A percentile compares a stretch with the other conserved stretches of the same genome.
Evolutionary conservation across 1,140 invertebrate genomes (phyloP).

Genomic region (Hyposmocoma kahamanoa): DNA sequence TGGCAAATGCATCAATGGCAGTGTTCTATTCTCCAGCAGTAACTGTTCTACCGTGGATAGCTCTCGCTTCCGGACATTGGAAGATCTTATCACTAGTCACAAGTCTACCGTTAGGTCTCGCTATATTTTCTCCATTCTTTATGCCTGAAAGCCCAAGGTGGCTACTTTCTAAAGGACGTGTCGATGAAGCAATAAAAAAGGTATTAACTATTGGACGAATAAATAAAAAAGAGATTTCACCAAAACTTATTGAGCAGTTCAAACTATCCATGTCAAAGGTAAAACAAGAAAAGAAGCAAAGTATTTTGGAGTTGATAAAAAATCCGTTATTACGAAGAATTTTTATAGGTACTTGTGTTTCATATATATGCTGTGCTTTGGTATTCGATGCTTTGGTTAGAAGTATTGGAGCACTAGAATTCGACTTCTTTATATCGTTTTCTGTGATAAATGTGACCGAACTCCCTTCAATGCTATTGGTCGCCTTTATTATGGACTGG

Average conservation of each 20-base stretch:
- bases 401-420: conserved; percentile 41
- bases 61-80: conserved; percentile 80
- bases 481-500: conserved; percentile 48
- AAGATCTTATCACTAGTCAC: conserved; percentile 77
- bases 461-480: conserved; percentile 41
- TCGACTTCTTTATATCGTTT: conserved; percentile 55
- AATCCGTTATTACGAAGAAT: conserved; percentile 36
- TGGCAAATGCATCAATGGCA: conserved; percentile 76
- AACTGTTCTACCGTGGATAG: conserved; percentile 76
- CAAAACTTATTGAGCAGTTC: conserved; percentile 43
- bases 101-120: conserved; percentile 53
- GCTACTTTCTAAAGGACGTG: conserved; percentile 78
- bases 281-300: conserved; percentile 24
- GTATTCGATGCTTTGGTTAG: conserved; percentile 49
- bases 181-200: conserved; percentile 79
- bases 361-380: conserved; percentile 40
- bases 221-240: conserved; percentile 45
- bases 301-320: conserved; percentile 35
- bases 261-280: conserved; percentile 26
- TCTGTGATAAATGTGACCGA: conserved; percentile 53
- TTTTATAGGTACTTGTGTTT: conserved; percentile 42
- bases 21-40: conserved; percentile 79
- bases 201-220: conserved; percentile 44
- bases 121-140: conserved; percentile 70
- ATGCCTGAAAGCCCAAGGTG: conserved; percentile 84